A percentile compares a stretch with the other conserved stretches of the same genome.
Evolutionary conservation across 2,113 vertebrate species (phyloP).

Genomic region (Cinclus cinclus): DNA sequence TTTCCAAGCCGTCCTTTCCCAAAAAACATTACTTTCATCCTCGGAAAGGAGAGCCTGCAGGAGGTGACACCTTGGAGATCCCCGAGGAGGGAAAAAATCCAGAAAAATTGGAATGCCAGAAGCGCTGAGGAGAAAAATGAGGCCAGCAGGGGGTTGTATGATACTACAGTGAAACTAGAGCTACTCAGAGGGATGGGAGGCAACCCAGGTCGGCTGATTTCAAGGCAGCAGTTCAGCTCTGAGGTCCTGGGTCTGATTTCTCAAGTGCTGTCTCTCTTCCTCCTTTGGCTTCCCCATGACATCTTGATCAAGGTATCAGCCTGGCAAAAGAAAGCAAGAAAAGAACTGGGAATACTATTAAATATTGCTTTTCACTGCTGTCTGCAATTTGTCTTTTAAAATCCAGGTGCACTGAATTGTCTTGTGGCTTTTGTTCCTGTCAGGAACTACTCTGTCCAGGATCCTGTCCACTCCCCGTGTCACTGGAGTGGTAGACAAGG

Average conservation of each 20-base stretch:
- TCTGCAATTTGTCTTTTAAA: neutral
- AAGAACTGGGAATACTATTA: neutral
- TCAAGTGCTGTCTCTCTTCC: neutral
- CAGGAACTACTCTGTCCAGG: fast-evolving
- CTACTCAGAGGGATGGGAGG: neutral
- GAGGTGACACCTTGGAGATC: neutral
- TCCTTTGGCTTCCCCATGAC: neutral
- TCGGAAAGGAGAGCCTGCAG: neutral
- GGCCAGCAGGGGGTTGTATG: conserved; percentile 24
- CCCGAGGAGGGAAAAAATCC: fast-evolving
- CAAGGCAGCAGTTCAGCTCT: neutral
- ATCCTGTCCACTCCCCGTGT: neutral
- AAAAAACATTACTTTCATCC: neutral
- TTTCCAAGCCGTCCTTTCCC: neutral
- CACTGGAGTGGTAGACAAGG: neutral
- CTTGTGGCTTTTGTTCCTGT: neutral
- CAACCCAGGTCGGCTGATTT: neutral
- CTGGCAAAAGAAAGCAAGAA: neutral
- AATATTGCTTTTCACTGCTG: neutral
- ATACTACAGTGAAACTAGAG: neutral
- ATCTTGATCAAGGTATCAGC: neutral
- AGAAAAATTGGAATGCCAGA: neutral
- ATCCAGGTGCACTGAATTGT: neutral
- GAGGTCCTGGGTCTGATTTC: neutral
- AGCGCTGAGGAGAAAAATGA: conserved; percentile 26